Percentiles rank a stretch among this genome's conserved stretches.
Conservation (phyloP, 2,888 invertebrate genomes). For the Rhagonycha lutea region DNA sequence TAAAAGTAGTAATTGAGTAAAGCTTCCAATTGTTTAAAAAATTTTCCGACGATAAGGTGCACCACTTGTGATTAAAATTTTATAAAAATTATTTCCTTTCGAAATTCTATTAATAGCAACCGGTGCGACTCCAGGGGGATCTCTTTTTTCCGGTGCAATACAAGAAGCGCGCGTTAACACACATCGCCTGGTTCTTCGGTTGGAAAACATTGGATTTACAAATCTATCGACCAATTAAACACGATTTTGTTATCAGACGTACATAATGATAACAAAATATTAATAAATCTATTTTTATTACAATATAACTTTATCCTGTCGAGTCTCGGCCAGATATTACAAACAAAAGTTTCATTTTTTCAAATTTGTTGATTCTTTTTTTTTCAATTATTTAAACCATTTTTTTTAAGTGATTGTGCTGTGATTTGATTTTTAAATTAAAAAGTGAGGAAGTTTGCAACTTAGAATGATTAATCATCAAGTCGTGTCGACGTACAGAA, state of each 20-base stretch:
- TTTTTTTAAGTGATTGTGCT: background rate
- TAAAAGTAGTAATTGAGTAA: background rate
- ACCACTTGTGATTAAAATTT: background rate
- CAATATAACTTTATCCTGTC: conserved; percentile 15
- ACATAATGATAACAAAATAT: conserved; percentile 17
- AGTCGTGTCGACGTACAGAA: background rate
- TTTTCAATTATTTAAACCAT: background rate
- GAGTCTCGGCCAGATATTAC: background rate
- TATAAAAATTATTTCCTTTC: conserved; percentile 17
- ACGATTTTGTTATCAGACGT: conserved; percentile 12
- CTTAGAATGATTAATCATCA: conserved; percentile 15
- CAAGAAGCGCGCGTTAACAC: conserved; percentile 3
- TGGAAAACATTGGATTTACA: background rate
- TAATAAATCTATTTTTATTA: conserved; percentile 15
- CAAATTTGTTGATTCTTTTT: background rate
- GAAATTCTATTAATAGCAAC: conserved; percentile 26
- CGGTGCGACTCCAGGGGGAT: conserved; percentile 23
- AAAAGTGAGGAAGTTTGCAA: background rate
- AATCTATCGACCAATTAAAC: background rate
- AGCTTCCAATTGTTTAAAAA: background rate
- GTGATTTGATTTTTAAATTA: background rate
- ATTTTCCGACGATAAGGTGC: background rate
- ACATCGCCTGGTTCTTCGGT: background rate
- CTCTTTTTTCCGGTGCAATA: conserved; percentile 13
- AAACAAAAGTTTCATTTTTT: background rate